phyloP scores from a whole-genome alignment of 2,888 invertebrate genomes.

The Morinoia aosen region DNA sequence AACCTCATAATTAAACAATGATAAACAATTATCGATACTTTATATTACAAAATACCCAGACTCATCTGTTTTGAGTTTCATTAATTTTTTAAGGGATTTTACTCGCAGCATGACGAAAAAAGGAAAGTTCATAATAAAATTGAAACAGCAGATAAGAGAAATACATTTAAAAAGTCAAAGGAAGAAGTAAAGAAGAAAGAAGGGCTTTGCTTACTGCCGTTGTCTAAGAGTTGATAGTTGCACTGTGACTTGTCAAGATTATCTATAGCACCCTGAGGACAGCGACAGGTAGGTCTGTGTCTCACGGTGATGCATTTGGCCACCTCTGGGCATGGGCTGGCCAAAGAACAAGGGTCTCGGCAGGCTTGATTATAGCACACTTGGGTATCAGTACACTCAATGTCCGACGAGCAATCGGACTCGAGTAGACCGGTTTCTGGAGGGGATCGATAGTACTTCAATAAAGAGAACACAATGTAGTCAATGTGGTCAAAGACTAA shows the following conservation, averaged over 20 bases:
- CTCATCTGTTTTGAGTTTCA: neutral
- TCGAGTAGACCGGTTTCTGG: neutral
- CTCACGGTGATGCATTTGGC: constrained; percentile 79
- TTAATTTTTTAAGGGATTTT: neutral
- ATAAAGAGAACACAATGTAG: neutral
- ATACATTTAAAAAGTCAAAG: neutral
- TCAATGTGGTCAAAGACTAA: neutral
- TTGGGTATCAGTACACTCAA: constrained; percentile 55
- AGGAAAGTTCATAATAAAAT: neutral
- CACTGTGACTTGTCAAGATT: constrained; percentile 80
- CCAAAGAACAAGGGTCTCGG: constrained; percentile 57
- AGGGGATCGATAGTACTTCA: constrained; percentile 28
- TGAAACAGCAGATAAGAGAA: neutral
- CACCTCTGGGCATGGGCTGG: constrained; percentile 77
- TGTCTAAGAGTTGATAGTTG: neutral
- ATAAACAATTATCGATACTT: neutral
- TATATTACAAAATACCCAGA: neutral
- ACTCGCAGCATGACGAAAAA: neutral
- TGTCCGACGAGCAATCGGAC: constrained; percentile 54
- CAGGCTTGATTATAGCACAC: constrained; percentile 56
- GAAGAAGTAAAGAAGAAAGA: neutral
- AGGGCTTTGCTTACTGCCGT: constrained; percentile 21
- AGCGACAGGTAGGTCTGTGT: constrained; percentile 72
- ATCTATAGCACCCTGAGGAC: constrained; percentile 83
- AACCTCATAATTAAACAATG: neutral